phyloP scores from a whole-genome alignment of 2,888 invertebrate species.

The Malthinus seriepunctatus region DNA sequence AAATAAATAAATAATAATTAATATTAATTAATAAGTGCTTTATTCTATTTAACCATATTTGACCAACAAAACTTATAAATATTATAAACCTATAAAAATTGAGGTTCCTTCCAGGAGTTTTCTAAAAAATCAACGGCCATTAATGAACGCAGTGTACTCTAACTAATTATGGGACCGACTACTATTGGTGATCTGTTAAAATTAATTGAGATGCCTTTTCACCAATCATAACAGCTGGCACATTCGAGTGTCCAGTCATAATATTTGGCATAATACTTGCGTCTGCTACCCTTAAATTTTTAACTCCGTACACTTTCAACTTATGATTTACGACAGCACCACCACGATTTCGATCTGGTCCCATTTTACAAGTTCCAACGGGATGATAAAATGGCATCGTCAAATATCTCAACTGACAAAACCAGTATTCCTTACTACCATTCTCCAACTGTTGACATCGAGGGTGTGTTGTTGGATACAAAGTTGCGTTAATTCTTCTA shows the following conservation, averaged over 20 bases:
- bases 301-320: slow-evolving; percentile 56
- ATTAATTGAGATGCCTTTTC: slow-evolving; percentile 49
- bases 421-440: slow-evolving; percentile 54
- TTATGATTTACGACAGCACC: slow-evolving; percentile 60
- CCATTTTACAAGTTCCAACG: slow-evolving; percentile 61
- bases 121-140: too few species aligned
- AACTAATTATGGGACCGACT: too few species aligned
- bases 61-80: too few species aligned
- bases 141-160: too few species aligned
- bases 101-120: too few species aligned
- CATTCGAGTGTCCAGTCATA: slow-evolving; percentile 57
- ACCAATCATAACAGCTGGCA: slow-evolving; percentile 58
- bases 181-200: too few species aligned
- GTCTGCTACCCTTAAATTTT: slow-evolving; percentile 57
- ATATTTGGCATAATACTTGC: slow-evolving; percentile 60
- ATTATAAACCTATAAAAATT: too few species aligned
- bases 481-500: slow-evolving; percentile 59
- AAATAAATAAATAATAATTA: too few species aligned
- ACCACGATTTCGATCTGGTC: slow-evolving; percentile 50
- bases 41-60: too few species aligned
- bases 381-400: slow-evolving; percentile 57
- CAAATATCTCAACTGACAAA: slow-evolving; percentile 54
- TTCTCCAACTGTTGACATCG: slow-evolving; percentile 52
- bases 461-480: slow-evolving; percentile 57
- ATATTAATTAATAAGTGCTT: too few species aligned